Evolutionary conservation across 2,797 vertebrate genomes (phyloP), one percentile per base, ranked within the genome.

Genomic region (Coregonus ussuriensis): DNA sequence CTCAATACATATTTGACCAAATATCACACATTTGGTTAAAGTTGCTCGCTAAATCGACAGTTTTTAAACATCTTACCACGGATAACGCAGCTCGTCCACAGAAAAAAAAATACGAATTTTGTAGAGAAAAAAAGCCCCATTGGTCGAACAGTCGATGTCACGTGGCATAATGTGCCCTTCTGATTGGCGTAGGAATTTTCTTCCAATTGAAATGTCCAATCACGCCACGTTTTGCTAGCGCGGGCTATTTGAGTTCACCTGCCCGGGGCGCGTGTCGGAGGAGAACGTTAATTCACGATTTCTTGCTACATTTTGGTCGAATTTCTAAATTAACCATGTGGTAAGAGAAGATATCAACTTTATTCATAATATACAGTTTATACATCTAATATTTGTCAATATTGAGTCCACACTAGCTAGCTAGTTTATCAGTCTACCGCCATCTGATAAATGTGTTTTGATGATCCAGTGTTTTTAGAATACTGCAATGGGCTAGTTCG

Each of bases 241-340:
- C 80, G 14, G 93, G 86, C 94, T 94, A 92, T 95, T 95, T 94
- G 92, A 95, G 87, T 95, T 91, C 72, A 74, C 16, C 53, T 51
- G 11, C 70, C 15, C 2, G 51, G 76, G 21, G 77, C 47, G 59
- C 74, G 81, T 86, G 85, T 52, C 41, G 3, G 4, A 9, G 65
- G 65, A 54, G 71, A 53, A 72, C 51, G 33, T 51, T 53, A 53
- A n/a, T 67, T 66, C 5, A 47, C 14, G 6, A 1, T 13, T 0
- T 18, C 52, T 18, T 5, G 35, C 41, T 52, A 52, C 9, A 1
- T 53, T 21, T 53, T 70, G 41, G 1, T 41, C 37, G 2, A 9
- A 15, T 53, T 6, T 69, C 6, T 4, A 21, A 21, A 71, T 71
- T 21, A 59, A 18, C 15, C 1, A 13, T 33, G 11, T 18, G 16